Conservation (phyloP, 2,113 vertebrate species). For the Serilophus lunatus region DNA sequence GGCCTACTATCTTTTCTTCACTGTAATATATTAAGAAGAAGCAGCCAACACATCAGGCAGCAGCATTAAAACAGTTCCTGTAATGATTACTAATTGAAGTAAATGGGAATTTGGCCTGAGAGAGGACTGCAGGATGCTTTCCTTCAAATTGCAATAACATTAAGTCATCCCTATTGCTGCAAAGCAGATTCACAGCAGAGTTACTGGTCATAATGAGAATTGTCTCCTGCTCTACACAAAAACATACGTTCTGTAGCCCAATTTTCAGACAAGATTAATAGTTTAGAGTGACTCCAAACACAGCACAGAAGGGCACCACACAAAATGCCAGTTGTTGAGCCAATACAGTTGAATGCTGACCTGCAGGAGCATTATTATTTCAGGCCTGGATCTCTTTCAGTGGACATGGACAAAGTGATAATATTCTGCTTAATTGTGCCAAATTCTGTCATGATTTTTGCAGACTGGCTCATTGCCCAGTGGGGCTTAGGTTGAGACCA, state of each 20-base stretch:
- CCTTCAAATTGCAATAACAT: slow-evolving; percentile 50
- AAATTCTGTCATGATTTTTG: slow-evolving; percentile 33
- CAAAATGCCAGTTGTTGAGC: neutral
- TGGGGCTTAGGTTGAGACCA: slow-evolving; percentile 13
- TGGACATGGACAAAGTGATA: neutral
- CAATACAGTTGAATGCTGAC: slow-evolving; percentile 4
- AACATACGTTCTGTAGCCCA: neutral
- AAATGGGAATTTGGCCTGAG: slow-evolving; percentile 59
- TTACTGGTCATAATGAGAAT: neutral
- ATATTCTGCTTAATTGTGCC: slow-evolving; percentile 5
- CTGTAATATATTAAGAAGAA: slow-evolving; percentile 32
- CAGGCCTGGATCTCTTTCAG: neutral
- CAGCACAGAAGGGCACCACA: neutral
- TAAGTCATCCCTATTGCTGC: slow-evolving; percentile 47
- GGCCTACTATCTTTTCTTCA: neutral
- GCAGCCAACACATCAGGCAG: slow-evolving; percentile 40
- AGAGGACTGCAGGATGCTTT: slow-evolving; percentile 50
- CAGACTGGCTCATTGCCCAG: slow-evolving; percentile 22
- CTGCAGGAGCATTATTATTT: neutral
- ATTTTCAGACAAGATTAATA: slow-evolving; percentile 14
- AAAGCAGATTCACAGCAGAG: slow-evolving; percentile 10
- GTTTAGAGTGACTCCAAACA: neutral
- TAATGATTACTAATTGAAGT: slow-evolving; percentile 62
- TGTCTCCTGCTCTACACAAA: slow-evolving; percentile 11
- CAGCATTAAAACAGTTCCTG: slow-evolving; percentile 31